Percentiles rank a stretch among this genome's conserved stretches.
Conservation (phyloP, 2,113 vertebrate genomes). For the Alces alces region DNA sequence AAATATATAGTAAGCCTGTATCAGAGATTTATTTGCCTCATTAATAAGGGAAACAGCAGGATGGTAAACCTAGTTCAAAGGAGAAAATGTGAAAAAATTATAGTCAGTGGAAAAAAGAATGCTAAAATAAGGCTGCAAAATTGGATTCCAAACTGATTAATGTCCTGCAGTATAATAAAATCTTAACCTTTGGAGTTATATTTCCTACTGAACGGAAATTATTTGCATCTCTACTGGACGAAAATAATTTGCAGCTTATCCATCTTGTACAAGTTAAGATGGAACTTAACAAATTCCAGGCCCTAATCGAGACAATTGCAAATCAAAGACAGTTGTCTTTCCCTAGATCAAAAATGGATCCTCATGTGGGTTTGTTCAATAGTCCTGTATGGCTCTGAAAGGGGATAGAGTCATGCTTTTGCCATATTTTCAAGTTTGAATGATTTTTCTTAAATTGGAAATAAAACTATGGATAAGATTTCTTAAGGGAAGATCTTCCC, state of each 20-base stretch:
- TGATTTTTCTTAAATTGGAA: conserved; percentile 7
- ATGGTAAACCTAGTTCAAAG: background rate
- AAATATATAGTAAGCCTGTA: background rate
- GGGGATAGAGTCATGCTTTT: background rate
- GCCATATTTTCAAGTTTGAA: background rate
- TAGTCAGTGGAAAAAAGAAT: background rate
- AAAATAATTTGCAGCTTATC: conserved; percentile 16
- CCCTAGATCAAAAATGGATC: background rate
- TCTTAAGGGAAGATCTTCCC: background rate
- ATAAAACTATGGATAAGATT: background rate
- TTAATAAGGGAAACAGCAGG: background rate
- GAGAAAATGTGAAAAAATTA: background rate
- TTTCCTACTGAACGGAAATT: conserved; percentile 5
- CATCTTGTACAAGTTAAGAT: background rate
- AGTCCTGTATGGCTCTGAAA: background rate
- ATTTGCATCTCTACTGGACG: background rate
- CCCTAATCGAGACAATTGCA: background rate
- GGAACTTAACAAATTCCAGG: background rate
- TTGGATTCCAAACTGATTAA: conserved; percentile 15
- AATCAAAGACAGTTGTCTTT: background rate
- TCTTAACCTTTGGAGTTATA: conserved; percentile 5
- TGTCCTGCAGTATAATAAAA: background rate
- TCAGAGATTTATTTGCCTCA: conserved; percentile 15
- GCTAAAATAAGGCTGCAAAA: background rate
- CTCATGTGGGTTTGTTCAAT: background rate